phyloP scores from a whole-genome alignment of 2,113 vertebrate species.

The Benitochromis conjunctus region DNA sequence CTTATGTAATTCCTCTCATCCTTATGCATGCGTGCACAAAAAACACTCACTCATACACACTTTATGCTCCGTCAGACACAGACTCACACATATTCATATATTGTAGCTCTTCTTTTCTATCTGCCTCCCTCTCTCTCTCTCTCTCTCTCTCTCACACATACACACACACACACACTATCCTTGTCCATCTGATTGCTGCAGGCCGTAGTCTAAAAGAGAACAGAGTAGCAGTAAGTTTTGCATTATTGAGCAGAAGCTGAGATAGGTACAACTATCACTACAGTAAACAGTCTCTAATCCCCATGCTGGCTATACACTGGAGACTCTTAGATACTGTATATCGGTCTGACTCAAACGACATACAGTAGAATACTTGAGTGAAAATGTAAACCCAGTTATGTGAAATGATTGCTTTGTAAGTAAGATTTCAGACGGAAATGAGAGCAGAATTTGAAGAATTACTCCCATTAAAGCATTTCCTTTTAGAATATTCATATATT shows the following conservation, averaged over 20 bases:
- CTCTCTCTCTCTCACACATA: background rate
- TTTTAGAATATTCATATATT: background rate
- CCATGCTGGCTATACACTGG: background rate
- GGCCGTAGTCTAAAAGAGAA: slow-evolving; percentile 51
- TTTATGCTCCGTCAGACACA: slow-evolving; percentile 60
- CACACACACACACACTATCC: background rate
- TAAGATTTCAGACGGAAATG: background rate
- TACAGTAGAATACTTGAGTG: background rate
- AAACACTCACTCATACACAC: slow-evolving; percentile 57
- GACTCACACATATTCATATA: slow-evolving; percentile 50
- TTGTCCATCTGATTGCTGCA: slow-evolving; percentile 69
- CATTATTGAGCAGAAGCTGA: slow-evolving; percentile 71
- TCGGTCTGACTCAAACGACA: background rate
- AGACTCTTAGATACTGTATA: background rate
- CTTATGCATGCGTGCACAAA: slow-evolving; percentile 70
- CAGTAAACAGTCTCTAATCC: slow-evolving; percentile 9
- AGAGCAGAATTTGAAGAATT: background rate
- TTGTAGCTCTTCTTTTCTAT: slow-evolving; percentile 7
- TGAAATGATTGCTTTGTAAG: background rate
- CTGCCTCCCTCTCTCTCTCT: background rate
- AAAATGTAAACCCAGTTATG: background rate
- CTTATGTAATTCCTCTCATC: slow-evolving; percentile 71
- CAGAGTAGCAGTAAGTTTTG: slow-evolving; percentile 60
- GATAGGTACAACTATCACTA: slow-evolving; percentile 42
- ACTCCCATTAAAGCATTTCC: background rate